phyloP scores from a whole-genome alignment of 2,113 vertebrate genomes.

The Mesembrinibis cayennensis region DNA sequence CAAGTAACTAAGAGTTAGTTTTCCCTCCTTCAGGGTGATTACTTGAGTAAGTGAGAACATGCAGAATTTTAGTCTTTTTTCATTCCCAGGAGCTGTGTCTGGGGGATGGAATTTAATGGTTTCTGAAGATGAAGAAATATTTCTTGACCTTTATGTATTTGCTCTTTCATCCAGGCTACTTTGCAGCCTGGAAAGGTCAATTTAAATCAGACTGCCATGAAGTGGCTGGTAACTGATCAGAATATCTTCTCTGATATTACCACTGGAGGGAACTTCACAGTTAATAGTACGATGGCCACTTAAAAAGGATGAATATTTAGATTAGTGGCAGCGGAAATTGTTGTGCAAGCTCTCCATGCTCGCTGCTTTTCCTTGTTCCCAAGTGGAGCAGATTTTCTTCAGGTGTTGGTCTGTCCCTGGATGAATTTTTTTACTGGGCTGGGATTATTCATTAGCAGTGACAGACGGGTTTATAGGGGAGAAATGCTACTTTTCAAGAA shows the following conservation, averaged over 20 bases:
- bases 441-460: neutral
- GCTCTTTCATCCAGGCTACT: conserved; percentile 15
- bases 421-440: neutral
- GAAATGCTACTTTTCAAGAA: neutral
- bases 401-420: neutral
- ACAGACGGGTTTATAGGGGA: neutral
- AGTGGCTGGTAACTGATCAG: neutral
- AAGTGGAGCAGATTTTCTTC: neutral
- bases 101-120: neutral
- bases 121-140: conserved; percentile 50
- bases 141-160: conserved; percentile 25
- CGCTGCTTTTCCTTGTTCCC: neutral
- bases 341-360: neutral
- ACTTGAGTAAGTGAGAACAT: neutral
- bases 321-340: neutral
- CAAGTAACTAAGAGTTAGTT: neutral
- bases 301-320: neutral
- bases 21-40: neutral
- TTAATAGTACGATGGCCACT: neutral
- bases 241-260: neutral
- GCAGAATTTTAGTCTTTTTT: neutral
- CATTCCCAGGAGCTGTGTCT: neutral
- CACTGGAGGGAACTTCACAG: neutral
- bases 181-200: conserved; percentile 32
- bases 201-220: conserved; percentile 7